These are phyloP conservation scores for Daboia siamensis DNA, from an alignment of 2,113 vertebrate genomes.

Conservation along the genomic window DNA sequence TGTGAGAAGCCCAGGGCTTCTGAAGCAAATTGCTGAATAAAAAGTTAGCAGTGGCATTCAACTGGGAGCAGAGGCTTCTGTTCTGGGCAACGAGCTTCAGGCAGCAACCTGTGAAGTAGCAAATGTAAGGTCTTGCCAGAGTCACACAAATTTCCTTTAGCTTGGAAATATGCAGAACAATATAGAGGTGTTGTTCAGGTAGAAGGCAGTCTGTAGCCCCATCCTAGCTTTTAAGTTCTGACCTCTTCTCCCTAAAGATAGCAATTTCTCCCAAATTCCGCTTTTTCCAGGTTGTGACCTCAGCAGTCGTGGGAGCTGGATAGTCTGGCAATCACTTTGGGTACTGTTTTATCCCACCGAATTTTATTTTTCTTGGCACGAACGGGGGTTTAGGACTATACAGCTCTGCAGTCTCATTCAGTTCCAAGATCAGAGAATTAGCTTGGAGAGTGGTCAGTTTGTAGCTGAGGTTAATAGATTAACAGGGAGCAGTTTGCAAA, in stretches of 20 bases:
- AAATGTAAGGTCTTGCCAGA: neutral
- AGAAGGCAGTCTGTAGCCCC: neutral
- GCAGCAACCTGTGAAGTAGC: neutral
- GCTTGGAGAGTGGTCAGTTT: neutral
- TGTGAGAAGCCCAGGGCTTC: neutral
- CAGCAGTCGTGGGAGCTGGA: neutral
- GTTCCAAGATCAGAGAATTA: neutral
- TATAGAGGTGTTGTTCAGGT: neutral
- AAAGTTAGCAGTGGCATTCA: no score
- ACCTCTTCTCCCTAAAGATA: neutral
- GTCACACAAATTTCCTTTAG: neutral
- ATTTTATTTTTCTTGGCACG: neutral
- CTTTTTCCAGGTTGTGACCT: neutral
- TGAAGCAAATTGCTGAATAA: neutral
- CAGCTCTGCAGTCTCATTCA: neutral
- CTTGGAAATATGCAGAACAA: neutral
- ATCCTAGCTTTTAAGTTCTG: neutral
- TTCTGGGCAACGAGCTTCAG: neutral
- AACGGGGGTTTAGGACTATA: neutral
- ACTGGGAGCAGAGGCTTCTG: neutral
- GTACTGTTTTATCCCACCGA: neutral
- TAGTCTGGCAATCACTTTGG: neutral
- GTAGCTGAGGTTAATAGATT: neutral
- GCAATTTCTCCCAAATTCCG: neutral
- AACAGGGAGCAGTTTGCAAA: neutral